Evolutionary conservation across 2,888 invertebrate genomes (phyloP).

Genomic region (Pseudococcus jackbeardsleyi): DNA sequence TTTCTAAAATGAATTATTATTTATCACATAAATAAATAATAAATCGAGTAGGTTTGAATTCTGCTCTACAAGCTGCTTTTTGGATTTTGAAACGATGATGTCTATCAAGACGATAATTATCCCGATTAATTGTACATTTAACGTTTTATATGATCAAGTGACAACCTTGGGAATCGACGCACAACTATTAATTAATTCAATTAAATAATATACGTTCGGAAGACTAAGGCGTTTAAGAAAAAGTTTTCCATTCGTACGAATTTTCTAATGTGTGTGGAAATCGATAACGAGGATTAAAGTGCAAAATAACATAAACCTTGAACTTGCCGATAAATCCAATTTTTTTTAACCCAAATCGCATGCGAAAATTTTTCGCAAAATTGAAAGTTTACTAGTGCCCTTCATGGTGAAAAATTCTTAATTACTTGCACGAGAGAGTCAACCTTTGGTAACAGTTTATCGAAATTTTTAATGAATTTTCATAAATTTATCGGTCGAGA

Average conservation of each 20-base stretch:
- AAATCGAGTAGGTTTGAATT: neutral
- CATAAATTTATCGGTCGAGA: slow-evolving; percentile 28
- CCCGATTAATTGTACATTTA: slow-evolving; percentile 37
- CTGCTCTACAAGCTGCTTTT: neutral
- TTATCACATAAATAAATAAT: neutral
- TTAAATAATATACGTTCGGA: neutral
- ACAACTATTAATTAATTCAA: slow-evolving; percentile 52
- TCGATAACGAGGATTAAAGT: slow-evolving; percentile 44
- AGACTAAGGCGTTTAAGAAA: neutral
- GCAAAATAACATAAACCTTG: slow-evolving; percentile 45
- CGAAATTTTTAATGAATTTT: slow-evolving; percentile 50
- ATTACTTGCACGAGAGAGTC: slow-evolving; percentile 37
- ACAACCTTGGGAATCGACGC: slow-evolving; percentile 40
- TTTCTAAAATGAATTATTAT: neutral
- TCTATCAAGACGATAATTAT: slow-evolving; percentile 15
- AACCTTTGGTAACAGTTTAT: slow-evolving; percentile 43
- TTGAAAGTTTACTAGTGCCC: slow-evolving; percentile 49
- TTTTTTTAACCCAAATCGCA: slow-evolving; percentile 40
- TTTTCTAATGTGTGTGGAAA: slow-evolving; percentile 13
- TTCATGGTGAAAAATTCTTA: slow-evolving; percentile 49
- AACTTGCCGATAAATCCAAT: slow-evolving; percentile 48
- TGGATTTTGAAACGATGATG: slow-evolving; percentile 46
- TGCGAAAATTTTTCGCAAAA: slow-evolving; percentile 27
- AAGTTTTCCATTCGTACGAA: neutral
- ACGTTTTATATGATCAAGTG: slow-evolving; percentile 12